phyloP scores from a whole-genome alignment of 2,113 vertebrate species.

The Varanus salvator region DNA sequence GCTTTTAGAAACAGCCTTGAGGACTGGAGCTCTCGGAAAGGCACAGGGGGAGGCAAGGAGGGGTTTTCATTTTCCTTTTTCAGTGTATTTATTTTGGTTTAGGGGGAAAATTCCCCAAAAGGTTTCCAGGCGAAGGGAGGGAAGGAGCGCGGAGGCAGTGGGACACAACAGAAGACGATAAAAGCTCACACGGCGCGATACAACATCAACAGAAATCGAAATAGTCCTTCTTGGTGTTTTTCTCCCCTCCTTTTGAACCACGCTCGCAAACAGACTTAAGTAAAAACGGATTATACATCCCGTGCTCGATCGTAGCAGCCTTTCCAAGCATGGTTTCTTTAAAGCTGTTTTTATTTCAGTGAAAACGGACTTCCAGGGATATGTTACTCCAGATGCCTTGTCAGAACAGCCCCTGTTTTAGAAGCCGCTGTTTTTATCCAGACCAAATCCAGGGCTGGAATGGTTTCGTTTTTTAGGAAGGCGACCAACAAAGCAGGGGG shows the following conservation, averaged over 20 bases:
- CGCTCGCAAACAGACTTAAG: neutral
- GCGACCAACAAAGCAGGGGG: too few relatives aligned
- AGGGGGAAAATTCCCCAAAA: neutral
- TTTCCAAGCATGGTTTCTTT: neutral
- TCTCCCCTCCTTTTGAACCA: neutral
- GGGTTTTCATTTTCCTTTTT: neutral
- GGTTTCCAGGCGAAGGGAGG: neutral
- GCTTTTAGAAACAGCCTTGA: conserved; percentile 55
- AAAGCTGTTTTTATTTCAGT: neutral
- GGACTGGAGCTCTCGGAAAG: conserved; percentile 8
- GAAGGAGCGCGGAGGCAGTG: too few relatives aligned
- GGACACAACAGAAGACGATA: too few relatives aligned
- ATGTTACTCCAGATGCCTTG: too few relatives aligned
- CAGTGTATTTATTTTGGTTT: neutral
- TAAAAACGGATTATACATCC: neutral
- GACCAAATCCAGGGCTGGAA: neutral
- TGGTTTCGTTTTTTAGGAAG: too few relatives aligned
- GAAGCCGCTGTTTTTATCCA: neutral
- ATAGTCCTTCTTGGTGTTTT: too few relatives aligned
- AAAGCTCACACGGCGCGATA: neutral
- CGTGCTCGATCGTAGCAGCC: too few relatives aligned
- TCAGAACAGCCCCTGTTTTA: neutral
- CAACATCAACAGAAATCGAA: neutral
- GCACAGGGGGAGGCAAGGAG: neutral
- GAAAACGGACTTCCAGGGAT: neutral